Evolutionary conservation across 1,140 invertebrate species (phyloP).

Genomic region (Papilio helenus): DNA sequence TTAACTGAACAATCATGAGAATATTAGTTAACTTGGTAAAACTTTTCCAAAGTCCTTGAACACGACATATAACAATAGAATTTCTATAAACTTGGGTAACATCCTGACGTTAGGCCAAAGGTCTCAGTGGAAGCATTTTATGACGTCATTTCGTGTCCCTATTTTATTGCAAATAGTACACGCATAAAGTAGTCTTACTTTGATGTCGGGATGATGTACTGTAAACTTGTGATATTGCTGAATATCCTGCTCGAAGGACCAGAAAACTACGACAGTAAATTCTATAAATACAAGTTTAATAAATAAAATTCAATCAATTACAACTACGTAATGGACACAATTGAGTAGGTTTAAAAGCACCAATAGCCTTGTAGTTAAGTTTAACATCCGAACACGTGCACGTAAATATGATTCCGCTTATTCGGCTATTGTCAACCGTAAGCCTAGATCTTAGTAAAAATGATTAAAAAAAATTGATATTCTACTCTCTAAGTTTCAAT

Average conservation of each 20-base stretch:
- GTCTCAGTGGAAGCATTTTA: neutral
- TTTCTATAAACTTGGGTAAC: neutral
- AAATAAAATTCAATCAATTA: neutral
- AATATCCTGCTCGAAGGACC: neutral
- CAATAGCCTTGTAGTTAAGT: no score
- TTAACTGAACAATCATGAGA: no score
- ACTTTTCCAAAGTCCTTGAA: neutral
- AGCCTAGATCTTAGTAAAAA: no score
- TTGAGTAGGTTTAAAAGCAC: no score
- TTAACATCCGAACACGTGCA: no score
- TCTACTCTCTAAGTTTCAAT: no score
- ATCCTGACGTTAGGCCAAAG: neutral
- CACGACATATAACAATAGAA: neutral
- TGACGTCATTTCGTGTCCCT: conserved; percentile 11
- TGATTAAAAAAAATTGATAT: no score
- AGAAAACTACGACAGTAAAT: neutral
- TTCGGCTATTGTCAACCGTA: no score
- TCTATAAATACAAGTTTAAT: neutral
- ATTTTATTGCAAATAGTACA: conserved; percentile 15
- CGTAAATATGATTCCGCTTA: no score
- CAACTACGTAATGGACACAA: no score
- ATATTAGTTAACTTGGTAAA: no score
- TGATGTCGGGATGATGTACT: conserved; percentile 1
- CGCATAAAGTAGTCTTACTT: conserved; percentile 14
- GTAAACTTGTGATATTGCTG: neutral